These are phyloP conservation scores for Nephrotoma guestfalica DNA, from an alignment of 2,888 invertebrate species.

Conservation along the genomic window DNA sequence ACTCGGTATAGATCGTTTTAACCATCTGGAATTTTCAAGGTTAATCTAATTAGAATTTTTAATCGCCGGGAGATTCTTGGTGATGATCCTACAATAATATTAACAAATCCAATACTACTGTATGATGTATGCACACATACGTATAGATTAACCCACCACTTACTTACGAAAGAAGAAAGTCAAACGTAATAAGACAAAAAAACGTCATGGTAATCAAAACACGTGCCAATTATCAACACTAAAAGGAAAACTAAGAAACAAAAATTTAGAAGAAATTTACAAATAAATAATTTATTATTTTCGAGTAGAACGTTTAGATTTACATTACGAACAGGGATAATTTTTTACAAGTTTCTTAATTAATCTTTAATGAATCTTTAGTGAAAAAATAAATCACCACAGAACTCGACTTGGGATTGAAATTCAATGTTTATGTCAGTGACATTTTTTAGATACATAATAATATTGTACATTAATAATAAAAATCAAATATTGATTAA, in stretches of 20 bases:
- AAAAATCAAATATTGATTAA: too few relatives aligned
- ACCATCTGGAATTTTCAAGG: neutral
- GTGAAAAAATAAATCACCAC: too few relatives aligned
- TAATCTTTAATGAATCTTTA: neutral
- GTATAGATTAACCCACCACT: neutral
- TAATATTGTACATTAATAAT: too few relatives aligned
- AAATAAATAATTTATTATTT: neutral
- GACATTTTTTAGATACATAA: too few relatives aligned
- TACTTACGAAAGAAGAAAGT: neutral
- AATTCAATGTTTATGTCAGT: too few relatives aligned
- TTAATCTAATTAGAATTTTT: neutral
- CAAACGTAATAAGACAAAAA: neutral
- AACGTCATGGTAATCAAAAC: neutral
- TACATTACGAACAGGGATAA: neutral
- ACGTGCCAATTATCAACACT: neutral
- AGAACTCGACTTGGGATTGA: too few relatives aligned
- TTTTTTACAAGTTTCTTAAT: neutral
- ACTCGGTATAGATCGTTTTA: neutral
- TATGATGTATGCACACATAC: neutral
- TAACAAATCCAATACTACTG: neutral
- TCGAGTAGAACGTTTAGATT: neutral
- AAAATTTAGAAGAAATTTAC: neutral
- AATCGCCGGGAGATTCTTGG: neutral
- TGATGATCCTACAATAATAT: neutral
- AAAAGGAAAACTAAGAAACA: neutral